These are phyloP conservation scores for Escarpia spicata DNA, from an alignment of 2,888 invertebrate genomes.

Conservation along the genomic window DNA sequence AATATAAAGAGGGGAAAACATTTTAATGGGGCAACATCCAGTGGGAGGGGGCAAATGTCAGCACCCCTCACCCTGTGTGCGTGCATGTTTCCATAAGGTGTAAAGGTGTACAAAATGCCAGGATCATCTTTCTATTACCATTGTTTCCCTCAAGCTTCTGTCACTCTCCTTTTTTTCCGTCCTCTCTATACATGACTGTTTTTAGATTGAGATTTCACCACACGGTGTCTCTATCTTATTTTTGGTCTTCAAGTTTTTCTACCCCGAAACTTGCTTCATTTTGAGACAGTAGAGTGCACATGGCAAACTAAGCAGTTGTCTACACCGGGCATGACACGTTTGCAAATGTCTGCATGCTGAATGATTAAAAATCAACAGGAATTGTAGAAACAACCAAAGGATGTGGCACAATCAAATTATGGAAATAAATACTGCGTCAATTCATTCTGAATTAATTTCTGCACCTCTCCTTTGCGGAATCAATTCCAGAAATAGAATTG, in stretches of 20 bases:
- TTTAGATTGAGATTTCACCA: too few relatives aligned
- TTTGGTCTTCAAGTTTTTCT: neutral
- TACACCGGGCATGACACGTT: neutral
- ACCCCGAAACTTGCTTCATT: neutral
- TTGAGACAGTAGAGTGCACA: neutral
- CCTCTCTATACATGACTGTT: too few relatives aligned
- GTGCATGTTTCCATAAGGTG: too few relatives aligned
- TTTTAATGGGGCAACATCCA: too few relatives aligned
- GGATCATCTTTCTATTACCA: too few relatives aligned
- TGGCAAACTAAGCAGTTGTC: neutral
- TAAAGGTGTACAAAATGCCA: too few relatives aligned
- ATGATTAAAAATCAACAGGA: neutral
- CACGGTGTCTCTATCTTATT: neutral
- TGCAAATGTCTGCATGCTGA: neutral
- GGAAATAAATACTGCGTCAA: neutral
- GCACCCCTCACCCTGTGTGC: too few relatives aligned
- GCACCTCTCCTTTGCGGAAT: neutral
- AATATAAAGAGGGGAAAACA: too few relatives aligned
- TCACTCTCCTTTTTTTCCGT: too few relatives aligned
- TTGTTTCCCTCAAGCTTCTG: too few relatives aligned
- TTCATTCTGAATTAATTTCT: neutral
- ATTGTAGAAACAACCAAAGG: neutral
- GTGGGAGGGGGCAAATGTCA: too few relatives aligned
- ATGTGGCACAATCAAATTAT: neutral
- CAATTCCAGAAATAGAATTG: slow-evolving; percentile 3